A percentile compares a stretch with the other conserved stretches of the same genome.
Conservation (phyloP, 1,140 invertebrate species). For the Zaprionus ghesquierei region DNA sequence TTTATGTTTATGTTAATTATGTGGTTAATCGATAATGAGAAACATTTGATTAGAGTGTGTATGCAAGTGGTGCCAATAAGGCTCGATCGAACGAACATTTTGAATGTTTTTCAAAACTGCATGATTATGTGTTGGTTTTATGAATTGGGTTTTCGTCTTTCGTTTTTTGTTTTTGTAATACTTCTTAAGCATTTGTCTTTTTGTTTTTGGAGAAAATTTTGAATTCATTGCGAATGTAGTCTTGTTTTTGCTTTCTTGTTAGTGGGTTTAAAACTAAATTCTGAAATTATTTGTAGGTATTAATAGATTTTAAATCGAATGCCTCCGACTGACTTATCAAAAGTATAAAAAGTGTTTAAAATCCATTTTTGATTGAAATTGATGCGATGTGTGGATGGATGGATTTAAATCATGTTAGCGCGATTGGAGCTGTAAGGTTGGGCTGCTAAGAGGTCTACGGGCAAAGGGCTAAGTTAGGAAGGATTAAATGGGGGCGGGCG, state of each 20-base stretch:
- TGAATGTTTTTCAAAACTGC: conserved; percentile 72
- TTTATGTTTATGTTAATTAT: conserved; percentile 35
- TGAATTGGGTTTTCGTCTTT: conserved; percentile 28
- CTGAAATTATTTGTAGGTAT: conserved; percentile 54
- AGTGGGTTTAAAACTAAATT: conserved; percentile 70
- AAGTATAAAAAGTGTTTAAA: conserved; percentile 81
- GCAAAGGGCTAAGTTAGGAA: not conserved
- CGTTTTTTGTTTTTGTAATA: conserved; percentile 62
- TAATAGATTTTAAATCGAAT: conserved; percentile 80
- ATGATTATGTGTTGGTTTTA: conserved; percentile 62
- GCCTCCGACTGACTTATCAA: conserved; percentile 77
- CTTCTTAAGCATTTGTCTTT: conserved; percentile 80
- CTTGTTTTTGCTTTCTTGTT: conserved; percentile 32
- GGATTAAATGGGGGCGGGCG: not conserved
- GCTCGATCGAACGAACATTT: conserved; percentile 71
- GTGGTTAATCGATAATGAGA: conserved; percentile 46
- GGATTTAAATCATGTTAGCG: conserved; percentile 23
- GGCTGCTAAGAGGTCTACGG: not conserved
- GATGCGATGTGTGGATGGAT: conserved; percentile 26
- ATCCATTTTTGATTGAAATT: conserved; percentile 60
- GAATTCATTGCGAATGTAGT: conserved; percentile 78
- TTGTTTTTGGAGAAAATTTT: conserved; percentile 70
- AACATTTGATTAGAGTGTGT: conserved; percentile 55
- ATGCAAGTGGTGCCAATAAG: conserved; percentile 69
- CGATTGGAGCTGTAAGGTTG: not conserved